These are phyloP conservation scores for Quadriops clusia DNA, from an alignment of 2,888 invertebrate species.

Conservation along the genomic window DNA sequence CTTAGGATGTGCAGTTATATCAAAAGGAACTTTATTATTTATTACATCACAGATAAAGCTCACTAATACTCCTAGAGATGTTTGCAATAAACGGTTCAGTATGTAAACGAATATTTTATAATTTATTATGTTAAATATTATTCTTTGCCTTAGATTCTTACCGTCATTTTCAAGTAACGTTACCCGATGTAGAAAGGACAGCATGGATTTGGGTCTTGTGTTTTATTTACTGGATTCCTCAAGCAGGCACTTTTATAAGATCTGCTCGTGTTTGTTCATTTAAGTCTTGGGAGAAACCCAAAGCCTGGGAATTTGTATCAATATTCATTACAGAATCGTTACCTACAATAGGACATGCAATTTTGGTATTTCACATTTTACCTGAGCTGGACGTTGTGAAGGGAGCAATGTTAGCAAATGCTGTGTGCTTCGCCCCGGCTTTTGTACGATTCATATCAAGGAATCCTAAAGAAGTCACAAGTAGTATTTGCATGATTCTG, in stretches of 20 bases:
- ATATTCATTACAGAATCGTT: constrained; percentile 63
- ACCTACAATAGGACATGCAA: constrained; percentile 63
- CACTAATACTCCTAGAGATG: too few relatives aligned
- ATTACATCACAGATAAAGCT: constrained; percentile 66
- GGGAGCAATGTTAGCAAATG: constrained; percentile 74
- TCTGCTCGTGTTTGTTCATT: constrained; percentile 61
- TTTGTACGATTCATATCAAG: constrained; percentile 68
- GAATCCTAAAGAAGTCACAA: constrained; percentile 13
- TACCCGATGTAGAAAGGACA: constrained; percentile 52
- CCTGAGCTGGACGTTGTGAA: constrained; percentile 65
- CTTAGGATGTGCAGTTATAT: constrained; percentile 52
- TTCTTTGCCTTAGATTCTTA: constrained; percentile 40
- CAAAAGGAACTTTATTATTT: constrained; percentile 62
- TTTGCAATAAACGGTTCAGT: constrained; percentile 46
- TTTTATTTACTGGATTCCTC: constrained; percentile 65
- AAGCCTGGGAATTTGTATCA: constrained; percentile 41
- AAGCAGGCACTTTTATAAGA: constrained; percentile 59
- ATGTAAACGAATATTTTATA: constrained; percentile 18
- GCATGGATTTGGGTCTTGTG: constrained; percentile 73
- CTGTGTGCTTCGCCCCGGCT: constrained; percentile 66
- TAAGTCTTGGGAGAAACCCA: constrained; percentile 52
- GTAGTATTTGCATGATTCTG: constrained; percentile 28
- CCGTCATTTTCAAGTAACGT: constrained; percentile 47
- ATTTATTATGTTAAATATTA: constrained; percentile 25
- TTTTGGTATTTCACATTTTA: constrained; percentile 63